Conservation (phyloP, 2,888 invertebrate genomes). For the Pristionchus maxplancki region DNA sequence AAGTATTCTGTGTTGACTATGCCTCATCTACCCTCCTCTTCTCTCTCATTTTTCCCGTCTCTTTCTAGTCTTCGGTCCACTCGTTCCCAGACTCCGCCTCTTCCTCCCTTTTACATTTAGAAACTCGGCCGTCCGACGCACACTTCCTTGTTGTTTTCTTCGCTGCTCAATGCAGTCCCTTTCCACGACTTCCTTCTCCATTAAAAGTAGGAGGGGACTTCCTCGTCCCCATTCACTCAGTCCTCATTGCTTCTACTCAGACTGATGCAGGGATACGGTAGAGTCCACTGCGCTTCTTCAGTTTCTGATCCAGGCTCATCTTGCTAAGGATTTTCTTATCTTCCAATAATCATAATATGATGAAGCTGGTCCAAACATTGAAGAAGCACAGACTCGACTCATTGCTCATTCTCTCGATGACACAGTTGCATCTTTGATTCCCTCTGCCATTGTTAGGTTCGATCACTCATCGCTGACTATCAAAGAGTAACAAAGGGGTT, state of each 20-base stretch:
- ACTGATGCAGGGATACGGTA: not conserved
- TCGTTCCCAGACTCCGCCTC: conserved; percentile 26
- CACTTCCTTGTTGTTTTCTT: conserved; percentile 29
- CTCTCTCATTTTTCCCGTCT: not conserved
- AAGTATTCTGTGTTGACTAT: conserved; percentile 29
- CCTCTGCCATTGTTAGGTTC: not conserved
- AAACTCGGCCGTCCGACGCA: conserved; percentile 6
- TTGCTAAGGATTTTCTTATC: not conserved
- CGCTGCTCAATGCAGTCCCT: not conserved
- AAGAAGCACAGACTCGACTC: too few species aligned
- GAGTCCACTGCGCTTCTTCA: not conserved
- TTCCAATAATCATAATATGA: not conserved
- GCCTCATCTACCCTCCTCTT: not conserved
- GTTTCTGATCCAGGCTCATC: not conserved
- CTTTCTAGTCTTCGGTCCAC: conserved; percentile 21
- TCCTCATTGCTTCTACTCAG: not conserved
- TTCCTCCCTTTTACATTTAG: conserved; percentile 37
- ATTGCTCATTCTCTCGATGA: not conserved
- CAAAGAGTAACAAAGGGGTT: not conserved
- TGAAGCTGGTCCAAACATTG: too few species aligned
- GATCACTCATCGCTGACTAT: not conserved
- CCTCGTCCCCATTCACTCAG: not conserved
- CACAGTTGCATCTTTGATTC: not conserved
- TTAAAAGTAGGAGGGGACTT: not conserved
- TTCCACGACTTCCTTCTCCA: conserved; percentile 5